Conservation (phyloP, 2,113 vertebrate genomes). For the Octodon degus region DNA sequence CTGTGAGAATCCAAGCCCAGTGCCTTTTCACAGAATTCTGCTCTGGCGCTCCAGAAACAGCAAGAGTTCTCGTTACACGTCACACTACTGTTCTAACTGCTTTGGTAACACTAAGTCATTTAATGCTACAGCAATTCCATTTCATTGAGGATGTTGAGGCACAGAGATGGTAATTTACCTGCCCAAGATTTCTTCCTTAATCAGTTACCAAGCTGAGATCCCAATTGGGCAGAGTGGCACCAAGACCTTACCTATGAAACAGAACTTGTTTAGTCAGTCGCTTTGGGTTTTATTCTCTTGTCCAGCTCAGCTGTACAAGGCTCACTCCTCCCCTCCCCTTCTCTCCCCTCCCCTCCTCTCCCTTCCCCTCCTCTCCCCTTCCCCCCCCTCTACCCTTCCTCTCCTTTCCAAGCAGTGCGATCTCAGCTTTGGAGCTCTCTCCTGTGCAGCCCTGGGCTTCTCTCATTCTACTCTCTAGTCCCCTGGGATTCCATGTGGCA, state of each 20-base stretch:
- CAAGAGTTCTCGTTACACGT: not conserved
- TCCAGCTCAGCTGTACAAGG: slow-evolving; percentile 35
- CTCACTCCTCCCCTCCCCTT: not conserved
- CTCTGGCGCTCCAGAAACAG: not conserved
- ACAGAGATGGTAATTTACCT: not conserved
- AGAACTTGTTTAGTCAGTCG: slow-evolving; percentile 57
- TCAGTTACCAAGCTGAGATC: not conserved
- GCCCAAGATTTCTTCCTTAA: not conserved
- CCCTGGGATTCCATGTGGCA: not conserved
- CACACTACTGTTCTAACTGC: not conserved
- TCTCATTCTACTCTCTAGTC: not conserved
- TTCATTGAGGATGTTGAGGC: slow-evolving; percentile 30
- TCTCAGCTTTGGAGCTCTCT: not conserved
- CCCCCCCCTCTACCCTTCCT: not conserved
- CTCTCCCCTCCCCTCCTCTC: not conserved
- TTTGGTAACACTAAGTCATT: not conserved
- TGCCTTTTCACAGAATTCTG: not conserved
- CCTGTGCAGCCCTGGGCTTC: not conserved
- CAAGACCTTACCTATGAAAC: not conserved
- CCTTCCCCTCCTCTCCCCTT: not conserved
- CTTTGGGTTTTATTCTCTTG: slow-evolving; percentile 55
- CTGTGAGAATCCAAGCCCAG: slow-evolving; percentile 13
- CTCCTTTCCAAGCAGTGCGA: not conserved
- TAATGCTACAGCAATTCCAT: not conserved
- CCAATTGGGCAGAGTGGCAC: not conserved